Percentiles rank a stretch among this genome's conserved stretches.
Evolutionary conservation across 2,113 vertebrate species (phyloP).

Genomic region (Grammomys surdaster): DNA sequence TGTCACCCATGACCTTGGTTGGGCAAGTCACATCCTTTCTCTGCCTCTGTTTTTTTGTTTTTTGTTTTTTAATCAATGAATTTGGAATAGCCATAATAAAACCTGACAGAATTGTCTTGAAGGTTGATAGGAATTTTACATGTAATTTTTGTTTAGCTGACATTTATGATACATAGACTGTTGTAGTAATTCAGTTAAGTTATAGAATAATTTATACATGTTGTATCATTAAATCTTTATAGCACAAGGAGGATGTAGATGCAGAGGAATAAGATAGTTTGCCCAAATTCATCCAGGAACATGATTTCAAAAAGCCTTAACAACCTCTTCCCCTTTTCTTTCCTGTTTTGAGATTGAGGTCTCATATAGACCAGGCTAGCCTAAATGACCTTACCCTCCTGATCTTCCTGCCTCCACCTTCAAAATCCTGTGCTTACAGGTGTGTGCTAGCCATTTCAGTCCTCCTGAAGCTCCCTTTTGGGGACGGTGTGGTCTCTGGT

Average conservation of each 20-base stretch:
- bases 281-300: neutral
- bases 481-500: neutral
- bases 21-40: neutral
- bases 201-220: neutral
- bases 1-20: constrained; percentile 42
- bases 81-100: neutral
- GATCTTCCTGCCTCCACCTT: neutral
- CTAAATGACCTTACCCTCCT: neutral
- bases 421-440: neutral
- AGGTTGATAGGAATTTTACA: neutral
- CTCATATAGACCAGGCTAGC: neutral
- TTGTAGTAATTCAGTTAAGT: neutral
- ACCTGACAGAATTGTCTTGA: neutral
- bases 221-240: neutral
- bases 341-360: neutral
- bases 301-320: neutral
- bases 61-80: neutral
- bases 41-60: neutral
- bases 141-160: neutral
- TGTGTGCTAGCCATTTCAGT: neutral
- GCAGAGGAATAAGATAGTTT: neutral
- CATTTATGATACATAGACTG: neutral
- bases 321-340: neutral
- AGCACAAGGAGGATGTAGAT: neutral
- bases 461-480: too few relatives aligned